Conservation (phyloP, 2,113 vertebrate species). For the Microcebus lehilahytsara region DNA sequence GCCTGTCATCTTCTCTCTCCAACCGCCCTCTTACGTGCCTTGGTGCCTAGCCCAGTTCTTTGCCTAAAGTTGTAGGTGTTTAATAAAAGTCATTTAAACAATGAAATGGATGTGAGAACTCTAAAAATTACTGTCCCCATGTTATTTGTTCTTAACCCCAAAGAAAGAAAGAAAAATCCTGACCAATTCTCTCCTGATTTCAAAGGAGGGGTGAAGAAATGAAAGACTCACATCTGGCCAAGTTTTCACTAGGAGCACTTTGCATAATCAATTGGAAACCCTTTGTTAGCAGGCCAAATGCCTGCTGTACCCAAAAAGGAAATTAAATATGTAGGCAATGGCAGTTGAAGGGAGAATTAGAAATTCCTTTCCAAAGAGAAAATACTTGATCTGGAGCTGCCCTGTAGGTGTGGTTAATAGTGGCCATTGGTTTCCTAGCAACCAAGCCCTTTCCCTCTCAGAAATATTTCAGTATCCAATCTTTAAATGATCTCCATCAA, state of each 20-base stretch:
- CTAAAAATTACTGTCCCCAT: not conserved
- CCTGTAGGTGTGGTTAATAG: constrained; percentile 70
- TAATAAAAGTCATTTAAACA: constrained; percentile 20
- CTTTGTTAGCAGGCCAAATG: constrained; percentile 73
- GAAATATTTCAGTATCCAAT: not conserved
- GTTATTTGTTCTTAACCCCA: constrained; percentile 13
- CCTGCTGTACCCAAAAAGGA: constrained; percentile 64
- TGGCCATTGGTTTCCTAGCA: constrained; percentile 68
- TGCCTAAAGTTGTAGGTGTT: not conserved
- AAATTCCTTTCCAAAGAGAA: constrained; percentile 69
- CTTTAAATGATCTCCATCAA: not conserved
- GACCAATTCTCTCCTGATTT: constrained; percentile 46
- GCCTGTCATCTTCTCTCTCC: not conserved
- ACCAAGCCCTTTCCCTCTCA: constrained; percentile 53
- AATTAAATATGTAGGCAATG: constrained; percentile 66
- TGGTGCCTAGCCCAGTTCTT: not conserved
- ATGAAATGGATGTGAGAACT: constrained; percentile 13
- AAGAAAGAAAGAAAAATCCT: not conserved
- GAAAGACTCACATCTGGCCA: constrained; percentile 66
- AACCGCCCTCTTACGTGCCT: not conserved
- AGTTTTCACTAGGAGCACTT: constrained; percentile 67
- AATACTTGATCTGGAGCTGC: constrained; percentile 57
- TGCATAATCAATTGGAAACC: constrained; percentile 72
- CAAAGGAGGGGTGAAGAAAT: constrained; percentile 21
- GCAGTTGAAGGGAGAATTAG: constrained; percentile 61